Percentiles rank a stretch among this genome's conserved stretches.
These are phyloP conservation scores for Plagiodera versicolora DNA, from an alignment of 2,888 invertebrate species.

Conservation along the genomic window DNA sequence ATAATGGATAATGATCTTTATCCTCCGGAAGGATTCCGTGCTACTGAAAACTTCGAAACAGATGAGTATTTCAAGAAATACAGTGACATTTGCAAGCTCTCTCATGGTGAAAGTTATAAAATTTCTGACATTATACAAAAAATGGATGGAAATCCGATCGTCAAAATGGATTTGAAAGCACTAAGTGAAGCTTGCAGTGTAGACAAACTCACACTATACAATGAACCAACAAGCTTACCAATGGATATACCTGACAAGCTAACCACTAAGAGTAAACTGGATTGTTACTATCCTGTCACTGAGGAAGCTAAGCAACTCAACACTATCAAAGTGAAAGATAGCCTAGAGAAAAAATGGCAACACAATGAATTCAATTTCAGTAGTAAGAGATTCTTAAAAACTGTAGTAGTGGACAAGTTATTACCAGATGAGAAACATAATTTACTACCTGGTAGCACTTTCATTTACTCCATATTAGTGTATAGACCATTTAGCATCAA, in stretches of 20 bases:
- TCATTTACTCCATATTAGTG: constrained; percentile 37
- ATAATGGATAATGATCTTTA: constrained; percentile 7
- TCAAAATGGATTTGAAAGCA: constrained; percentile 10
- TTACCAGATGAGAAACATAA: constrained; percentile 19
- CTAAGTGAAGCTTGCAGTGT: constrained; percentile 22
- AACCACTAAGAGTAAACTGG: constrained; percentile 24
- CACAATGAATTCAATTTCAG: constrained; percentile 20
- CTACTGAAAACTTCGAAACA: constrained; percentile 18
- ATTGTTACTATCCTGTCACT: constrained; percentile 18
- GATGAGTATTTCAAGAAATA: constrained; percentile 26
- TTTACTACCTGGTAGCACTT: constrained; percentile 37
- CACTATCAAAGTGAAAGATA: constrained; percentile 22
- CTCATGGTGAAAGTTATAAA: background rate
- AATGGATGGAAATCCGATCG: background rate
- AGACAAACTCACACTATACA: constrained; percentile 16
- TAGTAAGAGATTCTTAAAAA: constrained; percentile 24
- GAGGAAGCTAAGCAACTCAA: constrained; percentile 21
- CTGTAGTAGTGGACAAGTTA: constrained; percentile 18
- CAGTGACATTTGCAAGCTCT: constrained; percentile 17
- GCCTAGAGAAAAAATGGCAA: constrained; percentile 15
- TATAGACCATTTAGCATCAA: constrained; percentile 38
- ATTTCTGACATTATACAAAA: constrained; percentile 11
- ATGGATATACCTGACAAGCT: constrained; percentile 26
- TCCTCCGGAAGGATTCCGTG: constrained; percentile 20
- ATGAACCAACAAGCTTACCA: constrained; percentile 22